Evolutionary conservation across 2,888 invertebrate species (phyloP), one percentile per base, ranked within the genome.

Genomic region (Nymphalis c-album): DNA sequence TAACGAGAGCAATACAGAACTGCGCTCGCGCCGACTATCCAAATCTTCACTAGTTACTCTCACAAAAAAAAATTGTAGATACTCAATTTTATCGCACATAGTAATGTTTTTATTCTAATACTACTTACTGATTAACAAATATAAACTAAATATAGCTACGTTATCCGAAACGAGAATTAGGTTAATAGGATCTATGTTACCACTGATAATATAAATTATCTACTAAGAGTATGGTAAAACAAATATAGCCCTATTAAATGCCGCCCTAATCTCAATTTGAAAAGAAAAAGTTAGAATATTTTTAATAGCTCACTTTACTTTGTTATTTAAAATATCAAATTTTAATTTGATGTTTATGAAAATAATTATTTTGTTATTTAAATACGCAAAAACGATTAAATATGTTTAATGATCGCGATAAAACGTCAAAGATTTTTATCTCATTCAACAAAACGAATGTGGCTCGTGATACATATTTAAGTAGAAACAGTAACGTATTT

Each of bases 351-450:
- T 65, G 10, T 40, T 40, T 10, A 40, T 40, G 8, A 40, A 40
- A 40, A 40, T 40, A 40, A 10, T 3, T 13, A 8, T 40, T 10
- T 40, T 40, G 55, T 59, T 72, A 73, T 74, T 74, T 72, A 69
- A 74, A 77, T 75, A 74, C 74, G 76, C 77, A 76, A 80, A n/a
- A 80, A 74, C 79, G 86, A 88, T 88, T 87, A 82, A 18, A 51
- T 18, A 75, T 74, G 84, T 75, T 76, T 86, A 81, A 79, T 82
- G 85, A 86, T 87, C 87, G 40, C 18, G 18, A 35, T 40, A 51
- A 40, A 31, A 31, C 53, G 26, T 13, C 17, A 53, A 26, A 31
- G 7, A 53, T 26, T 17, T 53, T 53, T 26, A 17, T 53, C 53
- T 53, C 53, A 53, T 26, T 22, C 51, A 48, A 48, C 20, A 20